Evolutionary conservation across 2,113 vertebrate species (phyloP).

Genomic region (Pygoscelis antarcticus): DNA sequence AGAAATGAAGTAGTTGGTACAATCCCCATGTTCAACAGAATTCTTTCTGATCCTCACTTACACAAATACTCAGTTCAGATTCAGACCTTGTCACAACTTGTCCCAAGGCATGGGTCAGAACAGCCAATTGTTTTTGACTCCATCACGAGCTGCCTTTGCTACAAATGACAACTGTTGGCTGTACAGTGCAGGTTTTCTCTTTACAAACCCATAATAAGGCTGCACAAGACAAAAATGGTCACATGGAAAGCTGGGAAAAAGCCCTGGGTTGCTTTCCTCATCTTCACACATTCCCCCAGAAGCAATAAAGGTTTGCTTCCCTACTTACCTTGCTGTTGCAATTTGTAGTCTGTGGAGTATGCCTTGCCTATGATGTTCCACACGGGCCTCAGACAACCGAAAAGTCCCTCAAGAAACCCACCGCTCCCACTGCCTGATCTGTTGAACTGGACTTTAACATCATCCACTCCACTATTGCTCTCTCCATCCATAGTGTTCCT

Average conservation of each 20-base stretch:
- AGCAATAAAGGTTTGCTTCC: rapidly evolving
- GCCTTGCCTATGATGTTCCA: constrained; percentile 99
- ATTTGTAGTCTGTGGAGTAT: constrained; percentile 96
- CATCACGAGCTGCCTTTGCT: not conserved
- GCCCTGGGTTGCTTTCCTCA: not conserved
- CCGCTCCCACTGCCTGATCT: constrained; percentile 82
- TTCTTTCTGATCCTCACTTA: not conserved
- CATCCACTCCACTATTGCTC: constrained; percentile 71
- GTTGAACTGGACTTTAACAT: constrained; percentile 95
- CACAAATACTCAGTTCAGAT: not conserved
- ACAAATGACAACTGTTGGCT: rapidly evolving
- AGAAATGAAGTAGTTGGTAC: not conserved
- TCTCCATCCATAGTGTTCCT: constrained; percentile 77
- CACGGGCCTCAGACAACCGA: constrained; percentile 93
- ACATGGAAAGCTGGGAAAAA: not conserved
- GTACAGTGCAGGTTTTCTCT: not conserved
- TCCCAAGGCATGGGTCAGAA: not conserved
- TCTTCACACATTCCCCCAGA: not conserved
- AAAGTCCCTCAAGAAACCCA: constrained; percentile 96
- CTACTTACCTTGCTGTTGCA: constrained; percentile 93
- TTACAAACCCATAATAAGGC: not conserved
- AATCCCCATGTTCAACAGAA: not conserved
- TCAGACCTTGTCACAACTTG: not conserved
- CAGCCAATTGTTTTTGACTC: not conserved
- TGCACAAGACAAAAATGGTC: rapidly evolving